These are phyloP conservation scores for Asarcornis scutulata DNA, from an alignment of 2,113 vertebrate species.

Conservation along the genomic window DNA sequence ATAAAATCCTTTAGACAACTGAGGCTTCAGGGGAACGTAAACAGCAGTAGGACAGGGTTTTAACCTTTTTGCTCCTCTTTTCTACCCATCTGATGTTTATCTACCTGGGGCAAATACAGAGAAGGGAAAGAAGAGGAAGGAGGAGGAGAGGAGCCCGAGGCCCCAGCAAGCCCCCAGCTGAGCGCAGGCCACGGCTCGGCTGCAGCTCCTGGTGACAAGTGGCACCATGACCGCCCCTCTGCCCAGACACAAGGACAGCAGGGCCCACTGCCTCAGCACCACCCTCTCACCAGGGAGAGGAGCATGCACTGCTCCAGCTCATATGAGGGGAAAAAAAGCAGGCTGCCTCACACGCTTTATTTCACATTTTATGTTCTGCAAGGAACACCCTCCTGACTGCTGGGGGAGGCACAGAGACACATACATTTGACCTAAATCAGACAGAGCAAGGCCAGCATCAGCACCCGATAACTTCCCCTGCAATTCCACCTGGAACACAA, in stretches of 20 bases:
- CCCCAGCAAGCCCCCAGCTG: neutral
- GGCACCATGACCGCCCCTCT: neutral
- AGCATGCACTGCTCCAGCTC: neutral
- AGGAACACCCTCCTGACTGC: neutral
- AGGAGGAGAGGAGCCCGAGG: neutral
- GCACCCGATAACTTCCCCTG: fast-evolving
- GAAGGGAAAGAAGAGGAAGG: neutral
- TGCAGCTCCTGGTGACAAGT: neutral
- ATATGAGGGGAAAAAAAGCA: fast-evolving
- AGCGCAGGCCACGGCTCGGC: neutral
- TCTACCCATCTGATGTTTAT: neutral
- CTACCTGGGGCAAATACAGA: neutral
- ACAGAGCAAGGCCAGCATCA: neutral
- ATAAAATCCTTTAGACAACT: neutral
- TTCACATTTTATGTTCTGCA: neutral
- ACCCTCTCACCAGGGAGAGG: neutral
- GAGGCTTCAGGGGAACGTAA: neutral
- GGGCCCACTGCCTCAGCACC: no score
- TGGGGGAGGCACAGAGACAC: neutral
- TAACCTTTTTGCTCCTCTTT: neutral
- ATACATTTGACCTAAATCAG: neutral
- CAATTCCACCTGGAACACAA: neutral
- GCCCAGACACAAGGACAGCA: neutral
- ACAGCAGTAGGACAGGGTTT: neutral
- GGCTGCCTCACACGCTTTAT: neutral